A percentile compares a stretch with the other conserved stretches of the same genome.
Conservation (phyloP, 2,888 invertebrate genomes). For the Lamellibrachia columna region DNA sequence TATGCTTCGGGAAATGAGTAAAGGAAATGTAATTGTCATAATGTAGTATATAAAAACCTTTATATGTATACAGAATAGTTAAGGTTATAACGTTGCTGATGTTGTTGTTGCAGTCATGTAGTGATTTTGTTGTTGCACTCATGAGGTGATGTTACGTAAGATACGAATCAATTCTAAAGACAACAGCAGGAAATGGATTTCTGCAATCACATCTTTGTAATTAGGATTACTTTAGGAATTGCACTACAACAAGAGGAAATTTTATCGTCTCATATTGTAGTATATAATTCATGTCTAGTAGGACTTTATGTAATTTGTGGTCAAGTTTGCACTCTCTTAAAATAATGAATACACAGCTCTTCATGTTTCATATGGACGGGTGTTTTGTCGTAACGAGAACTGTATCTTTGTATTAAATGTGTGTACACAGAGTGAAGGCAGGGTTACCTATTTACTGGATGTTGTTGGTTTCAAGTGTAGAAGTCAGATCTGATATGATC, state of each 20-base stretch:
- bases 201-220: too few species aligned
- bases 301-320: neutral
- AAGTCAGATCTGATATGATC: neutral
- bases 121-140: too few species aligned
- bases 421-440: neutral
- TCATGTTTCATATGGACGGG: neutral
- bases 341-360: neutral
- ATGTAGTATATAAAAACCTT: neutral
- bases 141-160: too few species aligned
- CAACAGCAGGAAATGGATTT: too few species aligned
- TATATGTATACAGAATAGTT: too few species aligned
- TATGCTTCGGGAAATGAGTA: neutral
- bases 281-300: too few species aligned
- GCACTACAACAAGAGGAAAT: too few species aligned
- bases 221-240: too few species aligned
- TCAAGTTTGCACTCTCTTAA: neutral
- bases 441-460: neutral
- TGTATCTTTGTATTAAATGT: neutral
- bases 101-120: too few species aligned
- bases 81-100: too few species aligned
- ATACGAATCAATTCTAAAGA: too few species aligned
- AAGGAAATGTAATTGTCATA: neutral
- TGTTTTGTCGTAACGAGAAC: neutral
- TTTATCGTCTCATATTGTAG: too few species aligned
- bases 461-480: neutral